A percentile compares a stretch with the other conserved stretches of the same genome.
phyloP scores from a whole-genome alignment of 1,140 invertebrate species.

The Brachionus asplanchnoidis region DNA sequence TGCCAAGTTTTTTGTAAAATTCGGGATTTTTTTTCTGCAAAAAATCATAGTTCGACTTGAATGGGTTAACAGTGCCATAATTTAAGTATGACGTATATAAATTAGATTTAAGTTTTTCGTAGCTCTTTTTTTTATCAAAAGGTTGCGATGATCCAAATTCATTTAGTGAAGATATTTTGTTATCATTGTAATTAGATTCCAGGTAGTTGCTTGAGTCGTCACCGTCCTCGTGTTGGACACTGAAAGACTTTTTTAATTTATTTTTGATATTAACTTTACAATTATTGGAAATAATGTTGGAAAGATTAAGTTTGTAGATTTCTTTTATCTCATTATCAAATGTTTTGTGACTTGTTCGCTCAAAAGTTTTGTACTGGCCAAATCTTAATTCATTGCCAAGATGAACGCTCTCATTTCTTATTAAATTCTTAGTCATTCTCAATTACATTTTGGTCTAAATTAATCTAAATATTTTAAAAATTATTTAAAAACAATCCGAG shows the following conservation, averaged over 20 bases:
- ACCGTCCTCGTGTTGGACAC: not conserved
- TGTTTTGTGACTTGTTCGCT: not conserved
- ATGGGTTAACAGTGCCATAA: constrained; percentile 8
- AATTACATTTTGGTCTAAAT: not conserved
- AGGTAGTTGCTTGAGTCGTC: not conserved
- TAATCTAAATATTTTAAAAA: not conserved
- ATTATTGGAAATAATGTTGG: not conserved
- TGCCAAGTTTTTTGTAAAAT: not conserved
- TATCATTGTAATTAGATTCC: not conserved
- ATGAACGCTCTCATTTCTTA: not conserved
- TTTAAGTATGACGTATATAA: constrained; percentile 1
- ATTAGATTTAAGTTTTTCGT: not conserved
- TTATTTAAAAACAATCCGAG: not conserved
- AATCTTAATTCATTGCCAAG: not conserved
- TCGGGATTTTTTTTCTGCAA: constrained; percentile 25
- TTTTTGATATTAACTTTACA: not conserved
- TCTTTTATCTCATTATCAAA: not conserved
- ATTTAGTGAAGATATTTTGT: not conserved
- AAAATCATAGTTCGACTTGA: constrained; percentile 3
- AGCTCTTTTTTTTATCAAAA: not conserved
- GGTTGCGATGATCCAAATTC: not conserved
- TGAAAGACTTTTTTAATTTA: not conserved
- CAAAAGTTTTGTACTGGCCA: not conserved
- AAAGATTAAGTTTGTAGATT: not conserved
- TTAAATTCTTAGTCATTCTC: constrained; percentile 2